Evolutionary conservation across 2,888 invertebrate species (phyloP), one percentile per base, ranked within the genome.

Genomic region (Polyommatus icarus): DNA sequence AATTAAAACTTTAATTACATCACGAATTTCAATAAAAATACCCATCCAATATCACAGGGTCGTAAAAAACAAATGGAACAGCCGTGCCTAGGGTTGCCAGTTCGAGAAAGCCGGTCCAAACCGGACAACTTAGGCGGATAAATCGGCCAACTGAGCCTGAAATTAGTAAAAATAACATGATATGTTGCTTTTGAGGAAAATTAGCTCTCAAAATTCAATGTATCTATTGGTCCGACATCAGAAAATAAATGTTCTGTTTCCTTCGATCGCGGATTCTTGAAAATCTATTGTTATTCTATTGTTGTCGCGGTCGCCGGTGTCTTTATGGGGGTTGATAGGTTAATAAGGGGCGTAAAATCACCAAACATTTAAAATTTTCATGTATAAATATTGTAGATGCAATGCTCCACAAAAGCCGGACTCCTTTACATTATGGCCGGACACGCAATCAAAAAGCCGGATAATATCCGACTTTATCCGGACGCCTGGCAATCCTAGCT

Each of bases 21-120:
- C 67, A 32, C 67, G 67, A 67, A 67, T 67, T 67, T 67, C 67
- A 67, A 67, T 67, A 67, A 67, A 67, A 67, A 67, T 18, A 67
- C 67, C 67, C 29, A 67, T 67, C 67, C 67, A 67, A 67, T 67
- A 67, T 67, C 67, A 67, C 32, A 32, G 67, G 15, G 67, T 67
- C 67, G 67, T 67, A 67, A 67, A 67, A 67, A 29, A 32, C 67
- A 67, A 67, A 67, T 32, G 67, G 67, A 40, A 40, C 36, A 40
- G 46, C n/a, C 71, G 36, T 36, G 18, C 18, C 54, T 54, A 54
- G 54, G 54, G 54, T 54, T 54, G 54, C 18, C 18, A 54, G 54
- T 18, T 54, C 54, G 54, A 54, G 3, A 54, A 54, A 54, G 18
- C 18, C 5, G 50, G 50, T 18, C 10, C 10, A 54, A 18, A 5